These are phyloP conservation scores for Tylochromis polylepis DNA, from an alignment of 2,113 vertebrate species.

Conservation along the genomic window DNA sequence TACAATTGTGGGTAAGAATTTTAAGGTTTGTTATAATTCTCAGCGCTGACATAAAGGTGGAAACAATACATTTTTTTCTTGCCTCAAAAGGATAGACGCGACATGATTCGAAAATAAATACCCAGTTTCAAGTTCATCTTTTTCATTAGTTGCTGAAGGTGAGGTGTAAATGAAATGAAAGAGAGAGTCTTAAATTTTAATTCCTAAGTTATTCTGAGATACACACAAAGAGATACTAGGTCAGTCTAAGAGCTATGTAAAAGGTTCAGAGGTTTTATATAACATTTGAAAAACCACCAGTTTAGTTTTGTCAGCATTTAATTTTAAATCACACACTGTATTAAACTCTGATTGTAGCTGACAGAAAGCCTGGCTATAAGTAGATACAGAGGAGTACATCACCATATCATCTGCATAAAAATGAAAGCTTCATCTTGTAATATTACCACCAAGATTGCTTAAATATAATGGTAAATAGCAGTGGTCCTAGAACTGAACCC, in stretches of 20 bases:
- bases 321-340: background rate
- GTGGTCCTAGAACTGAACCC: background rate
- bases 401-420: background rate
- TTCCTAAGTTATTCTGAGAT: background rate
- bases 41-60: background rate
- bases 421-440: fast-evolving
- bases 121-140: background rate
- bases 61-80: background rate
- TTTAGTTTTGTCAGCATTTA: background rate
- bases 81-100: background rate
- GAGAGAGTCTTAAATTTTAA: too few relatives aligned
- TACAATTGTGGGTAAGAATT: background rate
- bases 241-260: background rate
- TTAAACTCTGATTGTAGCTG: background rate
- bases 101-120: background rate
- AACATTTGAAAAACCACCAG: background rate
- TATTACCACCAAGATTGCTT: background rate
- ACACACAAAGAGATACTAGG: background rate
- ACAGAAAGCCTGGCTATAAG: background rate
- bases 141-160: background rate
- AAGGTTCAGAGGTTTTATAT: background rate
- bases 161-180: background rate
- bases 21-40: background rate
- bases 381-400: background rate
- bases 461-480: background rate